Evolutionary conservation across 2,113 vertebrate species (phyloP).

Genomic region (Diadophis punctatus): DNA sequence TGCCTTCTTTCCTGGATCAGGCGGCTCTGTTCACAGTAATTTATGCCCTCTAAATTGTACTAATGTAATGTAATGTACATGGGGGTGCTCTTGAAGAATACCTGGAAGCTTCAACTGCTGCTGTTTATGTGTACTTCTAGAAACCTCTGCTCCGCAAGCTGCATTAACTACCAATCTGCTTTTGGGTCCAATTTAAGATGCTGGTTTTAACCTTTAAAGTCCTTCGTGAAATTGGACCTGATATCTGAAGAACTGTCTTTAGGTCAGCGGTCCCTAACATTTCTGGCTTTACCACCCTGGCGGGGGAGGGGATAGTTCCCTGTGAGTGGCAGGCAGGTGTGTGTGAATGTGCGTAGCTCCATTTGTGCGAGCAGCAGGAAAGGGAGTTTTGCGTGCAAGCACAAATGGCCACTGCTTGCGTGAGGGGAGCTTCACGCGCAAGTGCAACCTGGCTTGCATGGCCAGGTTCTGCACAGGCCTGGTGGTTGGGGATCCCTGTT

Average conservation of each 20-base stretch:
- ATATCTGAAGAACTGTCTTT: neutral
- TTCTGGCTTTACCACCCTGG: neutral
- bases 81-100: neutral
- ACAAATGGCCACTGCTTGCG: too few species aligned
- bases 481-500: neutral
- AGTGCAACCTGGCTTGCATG: neutral
- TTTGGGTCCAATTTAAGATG: neutral
- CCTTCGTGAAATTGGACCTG: neutral
- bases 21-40: neutral
- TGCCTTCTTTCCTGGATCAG: neutral
- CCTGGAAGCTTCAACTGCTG: neutral
- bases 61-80: neutral
- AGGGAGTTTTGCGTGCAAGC: too few species aligned
- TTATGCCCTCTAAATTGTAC: neutral
- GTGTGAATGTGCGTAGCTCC: neutral
- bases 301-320: neutral
- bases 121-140: neutral
- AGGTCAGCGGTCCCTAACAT: neutral
- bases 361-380: neutral
- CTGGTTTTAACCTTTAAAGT: neutral
- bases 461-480: neutral
- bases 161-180: neutral
- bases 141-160: neutral
- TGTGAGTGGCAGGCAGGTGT: neutral
- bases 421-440: too few species aligned